Conservation (phyloP, 2,888 invertebrate species). For the Fragum sueziense region DNA sequence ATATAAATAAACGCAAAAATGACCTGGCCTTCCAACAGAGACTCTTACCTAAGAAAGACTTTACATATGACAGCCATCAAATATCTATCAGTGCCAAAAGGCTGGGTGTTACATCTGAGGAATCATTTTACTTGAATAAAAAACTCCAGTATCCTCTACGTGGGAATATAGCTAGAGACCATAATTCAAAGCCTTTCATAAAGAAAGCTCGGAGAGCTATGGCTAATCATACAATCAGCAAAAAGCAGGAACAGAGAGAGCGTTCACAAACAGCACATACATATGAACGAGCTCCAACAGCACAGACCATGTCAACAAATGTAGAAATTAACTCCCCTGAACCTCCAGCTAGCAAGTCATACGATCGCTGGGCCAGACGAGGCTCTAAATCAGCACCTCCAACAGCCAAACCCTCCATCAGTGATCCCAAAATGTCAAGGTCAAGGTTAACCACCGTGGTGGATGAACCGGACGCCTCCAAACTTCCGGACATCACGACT, state of each 20-base stretch:
- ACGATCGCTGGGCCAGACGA: slow-evolving; percentile 32
- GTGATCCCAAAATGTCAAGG: slow-evolving; percentile 28
- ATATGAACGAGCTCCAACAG: slow-evolving; percentile 48
- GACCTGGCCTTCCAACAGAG: slow-evolving; percentile 72
- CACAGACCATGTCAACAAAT: slow-evolving; percentile 58
- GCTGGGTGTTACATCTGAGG: slow-evolving; percentile 67
- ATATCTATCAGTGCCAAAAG: slow-evolving; percentile 68
- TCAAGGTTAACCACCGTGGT: slow-evolving; percentile 37
- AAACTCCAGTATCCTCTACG: slow-evolving; percentile 69
- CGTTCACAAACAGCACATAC: slow-evolving; percentile 38
- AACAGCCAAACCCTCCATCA: slow-evolving; percentile 33
- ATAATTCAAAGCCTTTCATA: slow-evolving; percentile 70
- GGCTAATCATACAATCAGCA: slow-evolving; percentile 44
- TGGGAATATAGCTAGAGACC: slow-evolving; percentile 64
- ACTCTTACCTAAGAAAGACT: slow-evolving; percentile 71
- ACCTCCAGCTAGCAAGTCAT: slow-evolving; percentile 37
- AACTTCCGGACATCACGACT: slow-evolving; percentile 56
- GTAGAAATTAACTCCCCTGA: slow-evolving; percentile 48
- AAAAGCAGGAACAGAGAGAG: slow-evolving; percentile 57
- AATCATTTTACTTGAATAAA: slow-evolving; percentile 71
- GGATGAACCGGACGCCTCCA: slow-evolving; percentile 45
- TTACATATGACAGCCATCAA: slow-evolving; percentile 73
- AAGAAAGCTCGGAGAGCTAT: slow-evolving; percentile 69
- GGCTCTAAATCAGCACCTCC: slow-evolving; percentile 67
- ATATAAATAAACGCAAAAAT: slow-evolving; percentile 73